These are phyloP conservation scores for Drymonia ruficornis DNA, from an alignment of 2,888 invertebrate genomes.

Conservation along the genomic window DNA sequence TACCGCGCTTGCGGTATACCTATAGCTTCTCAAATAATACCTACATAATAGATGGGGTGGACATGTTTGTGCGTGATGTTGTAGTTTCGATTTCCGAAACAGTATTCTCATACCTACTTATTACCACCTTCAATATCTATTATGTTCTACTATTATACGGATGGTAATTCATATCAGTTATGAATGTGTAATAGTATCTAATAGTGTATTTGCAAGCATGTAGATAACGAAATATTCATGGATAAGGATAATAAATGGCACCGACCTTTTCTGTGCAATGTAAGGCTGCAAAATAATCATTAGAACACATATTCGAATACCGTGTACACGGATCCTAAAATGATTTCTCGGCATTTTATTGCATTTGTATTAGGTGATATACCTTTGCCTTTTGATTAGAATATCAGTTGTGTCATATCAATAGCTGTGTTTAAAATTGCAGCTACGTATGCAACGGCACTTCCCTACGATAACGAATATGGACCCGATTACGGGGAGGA, in stretches of 20 bases:
- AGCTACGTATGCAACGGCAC: conserved; percentile 31
- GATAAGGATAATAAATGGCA: conserved; percentile 1
- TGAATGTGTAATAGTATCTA: too few species aligned
- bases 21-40: too few species aligned
- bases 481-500: conserved; percentile 68
- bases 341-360: not conserved
- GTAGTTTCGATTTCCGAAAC: too few species aligned
- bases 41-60: too few species aligned
- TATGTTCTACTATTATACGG: too few species aligned
- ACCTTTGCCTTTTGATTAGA: not conserved
- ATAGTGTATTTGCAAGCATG: not conserved
- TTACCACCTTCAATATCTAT: too few species aligned
- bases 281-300: conserved; percentile 10
- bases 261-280: not conserved
- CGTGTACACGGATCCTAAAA: conserved; percentile 15
- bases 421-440: conserved; percentile 20
- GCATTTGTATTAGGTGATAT: conserved; percentile 2
- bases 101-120: too few species aligned
- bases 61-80: too few species aligned
- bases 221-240: conserved; percentile 4
- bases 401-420: not conserved
- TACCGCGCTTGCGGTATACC: too few species aligned
- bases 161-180: not conserved
- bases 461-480: conserved; percentile 48
- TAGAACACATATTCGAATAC: conserved; percentile 6